A percentile compares a stretch with the other conserved stretches of the same genome.
These are phyloP conservation scores for Sceloporus undulatus DNA, from an alignment of 2,113 vertebrate genomes.

Conservation along the genomic window DNA sequence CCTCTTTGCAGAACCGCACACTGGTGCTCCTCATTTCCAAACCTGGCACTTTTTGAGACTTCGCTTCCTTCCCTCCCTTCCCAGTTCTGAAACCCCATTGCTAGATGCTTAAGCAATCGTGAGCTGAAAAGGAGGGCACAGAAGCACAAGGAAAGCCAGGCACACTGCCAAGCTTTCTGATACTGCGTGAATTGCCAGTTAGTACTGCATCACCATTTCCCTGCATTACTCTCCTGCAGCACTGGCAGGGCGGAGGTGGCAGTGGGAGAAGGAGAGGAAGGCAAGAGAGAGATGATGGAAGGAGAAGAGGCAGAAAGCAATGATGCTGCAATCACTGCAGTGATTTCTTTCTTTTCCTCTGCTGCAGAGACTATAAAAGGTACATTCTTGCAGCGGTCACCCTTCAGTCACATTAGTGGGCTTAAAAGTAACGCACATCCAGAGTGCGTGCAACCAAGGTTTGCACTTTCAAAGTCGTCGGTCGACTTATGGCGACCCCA, in stretches of 20 bases:
- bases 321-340: slow-evolving; percentile 38
- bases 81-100: background rate
- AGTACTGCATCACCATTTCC: slow-evolving; percentile 9
- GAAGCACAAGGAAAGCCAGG: background rate
- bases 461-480: background rate
- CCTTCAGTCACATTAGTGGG: background rate
- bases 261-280: background rate
- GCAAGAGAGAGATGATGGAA: no score
- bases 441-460: background rate
- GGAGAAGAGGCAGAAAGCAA: background rate
- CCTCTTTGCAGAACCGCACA: background rate
- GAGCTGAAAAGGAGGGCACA: background rate
- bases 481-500: no score
- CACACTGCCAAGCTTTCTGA: background rate
- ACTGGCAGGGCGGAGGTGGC: background rate
- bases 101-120: background rate
- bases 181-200: slow-evolving; percentile 7
- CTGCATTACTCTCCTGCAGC: slow-evolving; percentile 37
- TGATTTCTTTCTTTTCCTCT: background rate
- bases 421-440: background rate
- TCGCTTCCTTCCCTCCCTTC: fast-evolving
- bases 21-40: background rate
- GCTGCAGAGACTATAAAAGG: slow-evolving; percentile 25
- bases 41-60: background rate
- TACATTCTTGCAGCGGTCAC: background rate